phyloP scores from a whole-genome alignment of 2,113 vertebrate species.

The Salvelinus alpinus region DNA sequence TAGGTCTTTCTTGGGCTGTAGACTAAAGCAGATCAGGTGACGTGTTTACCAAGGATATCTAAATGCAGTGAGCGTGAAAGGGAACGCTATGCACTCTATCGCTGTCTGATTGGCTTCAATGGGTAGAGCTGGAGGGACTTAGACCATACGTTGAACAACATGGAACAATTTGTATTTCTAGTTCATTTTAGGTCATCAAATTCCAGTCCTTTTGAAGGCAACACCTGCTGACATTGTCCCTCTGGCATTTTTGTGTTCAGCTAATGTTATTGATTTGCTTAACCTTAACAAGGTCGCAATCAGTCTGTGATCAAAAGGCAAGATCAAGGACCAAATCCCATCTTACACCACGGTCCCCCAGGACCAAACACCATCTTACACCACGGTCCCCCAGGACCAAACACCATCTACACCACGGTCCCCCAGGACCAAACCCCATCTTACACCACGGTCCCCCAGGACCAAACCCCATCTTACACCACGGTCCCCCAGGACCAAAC shows the following conservation, averaged over 20 bases:
- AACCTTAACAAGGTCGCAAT: neutral
- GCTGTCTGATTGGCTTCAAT: too few species aligned
- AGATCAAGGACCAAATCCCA: neutral
- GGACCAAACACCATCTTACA: neutral
- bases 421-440: neutral
- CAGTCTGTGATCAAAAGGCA: neutral
- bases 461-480: neutral
- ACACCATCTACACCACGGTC: fast-evolving
- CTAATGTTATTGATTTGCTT: neutral
- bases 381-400: neutral
- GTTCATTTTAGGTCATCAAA: too few species aligned
- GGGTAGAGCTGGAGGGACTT: too few species aligned
- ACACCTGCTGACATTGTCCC: too few species aligned
- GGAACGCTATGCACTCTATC: neutral
- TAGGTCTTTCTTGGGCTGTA: neutral
- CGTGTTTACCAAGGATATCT: too few species aligned
- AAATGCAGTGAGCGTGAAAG: too few species aligned
- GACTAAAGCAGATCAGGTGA: neutral
- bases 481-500: neutral
- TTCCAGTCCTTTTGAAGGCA: too few species aligned
- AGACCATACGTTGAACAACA: too few species aligned
- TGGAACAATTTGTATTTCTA: too few species aligned
- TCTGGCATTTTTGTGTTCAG: neutral
- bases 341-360: neutral
- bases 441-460: neutral